phyloP scores from a whole-genome alignment of 1,140 invertebrate genomes.

The Aricia agestis region DNA sequence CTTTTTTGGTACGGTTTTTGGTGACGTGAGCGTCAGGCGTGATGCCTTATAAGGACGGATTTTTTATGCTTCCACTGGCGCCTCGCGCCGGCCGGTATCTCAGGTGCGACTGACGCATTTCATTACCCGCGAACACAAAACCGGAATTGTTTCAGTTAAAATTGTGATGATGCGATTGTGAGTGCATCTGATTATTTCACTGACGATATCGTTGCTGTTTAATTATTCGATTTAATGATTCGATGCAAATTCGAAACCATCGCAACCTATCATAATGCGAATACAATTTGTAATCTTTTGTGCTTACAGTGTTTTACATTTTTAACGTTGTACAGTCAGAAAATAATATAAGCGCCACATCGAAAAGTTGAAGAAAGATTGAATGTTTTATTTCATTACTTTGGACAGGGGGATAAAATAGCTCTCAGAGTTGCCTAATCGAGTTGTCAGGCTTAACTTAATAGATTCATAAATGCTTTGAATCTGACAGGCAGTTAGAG shows the following conservation, averaged over 20 bases:
- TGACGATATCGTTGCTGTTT: constrained; percentile 17
- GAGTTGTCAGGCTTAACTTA: neutral
- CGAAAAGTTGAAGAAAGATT: neutral
- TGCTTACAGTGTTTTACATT: constrained; percentile 5
- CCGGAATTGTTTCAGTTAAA: constrained; percentile 10
- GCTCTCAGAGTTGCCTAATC: neutral
- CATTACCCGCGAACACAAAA: neutral
- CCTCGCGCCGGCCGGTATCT: neutral
- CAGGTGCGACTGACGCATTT: neutral
- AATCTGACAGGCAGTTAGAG: neutral
- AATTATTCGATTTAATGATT: constrained; percentile 25
- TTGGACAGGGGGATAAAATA: neutral
- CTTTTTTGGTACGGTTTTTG: too few relatives aligned
- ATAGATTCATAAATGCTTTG: neutral
- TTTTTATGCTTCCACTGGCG: too few relatives aligned
- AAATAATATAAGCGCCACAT: neutral
- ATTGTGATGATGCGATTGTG: constrained; percentile 1
- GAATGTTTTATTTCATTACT: neutral
- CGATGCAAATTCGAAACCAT: constrained; percentile 25
- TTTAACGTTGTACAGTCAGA: neutral
- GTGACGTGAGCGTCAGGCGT: too few relatives aligned
- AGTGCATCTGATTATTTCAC: constrained; percentile 18
- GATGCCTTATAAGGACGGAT: too few relatives aligned
- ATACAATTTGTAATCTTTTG: constrained; percentile 25
- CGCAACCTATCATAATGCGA: constrained; percentile 22